These are phyloP conservation scores for Lophochroa leadbeateri DNA, from an alignment of 2,113 vertebrate species.

Conservation along the genomic window DNA sequence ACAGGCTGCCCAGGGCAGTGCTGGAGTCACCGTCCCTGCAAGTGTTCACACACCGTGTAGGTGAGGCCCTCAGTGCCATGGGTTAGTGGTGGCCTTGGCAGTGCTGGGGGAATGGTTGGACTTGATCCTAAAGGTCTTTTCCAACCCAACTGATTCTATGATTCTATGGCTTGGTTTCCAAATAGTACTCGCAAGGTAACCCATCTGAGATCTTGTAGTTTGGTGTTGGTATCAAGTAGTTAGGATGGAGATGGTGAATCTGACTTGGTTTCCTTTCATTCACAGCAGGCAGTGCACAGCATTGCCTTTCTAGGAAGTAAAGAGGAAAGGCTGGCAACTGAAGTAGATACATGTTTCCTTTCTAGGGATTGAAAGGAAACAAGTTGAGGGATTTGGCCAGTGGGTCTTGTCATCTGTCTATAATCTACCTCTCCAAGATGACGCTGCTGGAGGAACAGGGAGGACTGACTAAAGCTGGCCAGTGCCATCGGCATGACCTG, in stretches of 20 bases:
- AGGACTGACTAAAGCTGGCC: not conserved
- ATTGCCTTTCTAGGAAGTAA: not conserved
- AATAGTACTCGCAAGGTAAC: fast-evolving
- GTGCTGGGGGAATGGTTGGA: not conserved
- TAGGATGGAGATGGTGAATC: not conserved
- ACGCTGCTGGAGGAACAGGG: not conserved
- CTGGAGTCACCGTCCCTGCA: no score
- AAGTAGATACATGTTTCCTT: not conserved
- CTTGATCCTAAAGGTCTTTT: not conserved
- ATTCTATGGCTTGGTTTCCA: not conserved
- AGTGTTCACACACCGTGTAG: not conserved
- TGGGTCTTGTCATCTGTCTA: not conserved
- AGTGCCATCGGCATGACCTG: not conserved
- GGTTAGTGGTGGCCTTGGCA: not conserved
- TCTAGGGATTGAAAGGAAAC: not conserved
- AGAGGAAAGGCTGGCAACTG: not conserved
- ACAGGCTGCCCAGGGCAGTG: no score
- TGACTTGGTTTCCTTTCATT: not conserved
- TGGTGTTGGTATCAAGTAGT: not conserved
- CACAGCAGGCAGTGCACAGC: fast-evolving
- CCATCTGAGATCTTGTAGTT: not conserved
- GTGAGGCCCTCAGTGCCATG: not conserved
- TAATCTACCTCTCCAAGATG: not conserved
- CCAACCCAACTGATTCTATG: not conserved
- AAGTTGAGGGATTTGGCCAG: not conserved